Percentiles rank a stretch among this genome's conserved stretches.
These are phyloP conservation scores for Argyresthia goedartella DNA, from an alignment of 2,888 invertebrate genomes.

Conservation along the genomic window DNA sequence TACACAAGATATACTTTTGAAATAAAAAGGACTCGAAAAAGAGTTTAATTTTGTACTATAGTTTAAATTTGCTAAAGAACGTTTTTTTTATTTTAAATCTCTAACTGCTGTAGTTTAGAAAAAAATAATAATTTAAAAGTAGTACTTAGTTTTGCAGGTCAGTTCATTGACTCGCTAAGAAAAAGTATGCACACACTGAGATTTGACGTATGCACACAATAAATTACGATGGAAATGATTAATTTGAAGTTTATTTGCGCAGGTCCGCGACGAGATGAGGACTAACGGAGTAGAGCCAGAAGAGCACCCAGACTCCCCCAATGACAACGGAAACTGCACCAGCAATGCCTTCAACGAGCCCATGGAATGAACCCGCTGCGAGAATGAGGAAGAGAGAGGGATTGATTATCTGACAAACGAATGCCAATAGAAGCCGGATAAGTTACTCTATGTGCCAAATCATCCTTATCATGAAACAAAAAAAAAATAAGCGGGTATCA, in stretches of 20 bases:
- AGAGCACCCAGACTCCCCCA: constrained; percentile 70
- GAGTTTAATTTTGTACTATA: too few relatives aligned
- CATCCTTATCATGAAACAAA: not conserved
- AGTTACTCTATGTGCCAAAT: not conserved
- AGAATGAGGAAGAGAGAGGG: not conserved
- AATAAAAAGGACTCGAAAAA: too few relatives aligned
- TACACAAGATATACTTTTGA: too few relatives aligned
- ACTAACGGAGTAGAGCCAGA: constrained; percentile 73
- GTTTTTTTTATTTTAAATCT: too few relatives aligned
- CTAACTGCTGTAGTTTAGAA: too few relatives aligned
- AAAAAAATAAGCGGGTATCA: not conserved
- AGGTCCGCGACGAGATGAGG: constrained; percentile 74
- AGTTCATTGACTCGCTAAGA: too few relatives aligned
- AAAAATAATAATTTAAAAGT: too few relatives aligned
- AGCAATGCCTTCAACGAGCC: constrained; percentile 69
- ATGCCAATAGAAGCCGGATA: not conserved
- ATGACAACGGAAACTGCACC: constrained; percentile 74
- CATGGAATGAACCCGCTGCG: constrained; percentile 14
- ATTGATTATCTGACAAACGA: not conserved
- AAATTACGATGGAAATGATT: too few relatives aligned
- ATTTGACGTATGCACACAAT: too few relatives aligned
- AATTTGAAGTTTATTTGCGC: constrained; percentile 5
- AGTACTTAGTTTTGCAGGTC: too few relatives aligned
- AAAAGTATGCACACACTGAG: too few relatives aligned
- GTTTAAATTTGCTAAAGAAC: too few relatives aligned